Percentiles rank a stretch among this genome's conserved stretches.
Evolutionary conservation across 2,113 vertebrate species (phyloP).

Genomic region (Lophura nycthemera): DNA sequence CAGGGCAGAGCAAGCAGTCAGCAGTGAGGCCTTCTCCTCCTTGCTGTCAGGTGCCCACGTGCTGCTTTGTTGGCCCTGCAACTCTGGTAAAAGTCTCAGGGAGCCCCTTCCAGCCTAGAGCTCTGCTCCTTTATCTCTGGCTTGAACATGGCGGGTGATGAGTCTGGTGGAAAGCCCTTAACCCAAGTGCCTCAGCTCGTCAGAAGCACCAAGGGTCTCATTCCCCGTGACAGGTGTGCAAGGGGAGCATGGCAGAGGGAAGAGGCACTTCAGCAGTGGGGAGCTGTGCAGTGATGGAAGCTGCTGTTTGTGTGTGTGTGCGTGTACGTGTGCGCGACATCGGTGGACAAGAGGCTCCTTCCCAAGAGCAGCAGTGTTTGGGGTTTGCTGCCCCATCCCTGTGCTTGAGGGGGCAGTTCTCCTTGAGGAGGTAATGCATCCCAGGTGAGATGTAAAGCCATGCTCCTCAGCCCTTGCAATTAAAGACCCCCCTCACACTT

Average conservation of each 20-base stretch:
- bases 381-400: background rate
- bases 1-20: background rate
- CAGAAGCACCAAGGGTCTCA: background rate
- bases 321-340: background rate
- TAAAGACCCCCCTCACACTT: conserved; percentile 12
- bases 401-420: background rate
- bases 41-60: background rate
- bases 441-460: conserved; percentile 45
- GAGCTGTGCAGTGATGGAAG: background rate
- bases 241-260: background rate
- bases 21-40: background rate
- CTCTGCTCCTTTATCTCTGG: background rate
- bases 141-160: background rate
- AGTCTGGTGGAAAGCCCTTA: background rate
- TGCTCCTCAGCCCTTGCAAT: conserved; percentile 4
- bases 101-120: background rate
- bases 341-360: background rate
- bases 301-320: background rate
- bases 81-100: conserved; percentile 43
- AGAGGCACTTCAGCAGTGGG: background rate
- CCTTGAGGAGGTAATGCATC: background rate
- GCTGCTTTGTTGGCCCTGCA: background rate
- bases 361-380: background rate
- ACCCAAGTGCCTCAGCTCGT: conserved; percentile 37
- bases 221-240: background rate